Evolutionary conservation across 2,888 invertebrate genomes (phyloP), one percentile per base, ranked within the genome.

Genomic region (Blera fallax): DNA sequence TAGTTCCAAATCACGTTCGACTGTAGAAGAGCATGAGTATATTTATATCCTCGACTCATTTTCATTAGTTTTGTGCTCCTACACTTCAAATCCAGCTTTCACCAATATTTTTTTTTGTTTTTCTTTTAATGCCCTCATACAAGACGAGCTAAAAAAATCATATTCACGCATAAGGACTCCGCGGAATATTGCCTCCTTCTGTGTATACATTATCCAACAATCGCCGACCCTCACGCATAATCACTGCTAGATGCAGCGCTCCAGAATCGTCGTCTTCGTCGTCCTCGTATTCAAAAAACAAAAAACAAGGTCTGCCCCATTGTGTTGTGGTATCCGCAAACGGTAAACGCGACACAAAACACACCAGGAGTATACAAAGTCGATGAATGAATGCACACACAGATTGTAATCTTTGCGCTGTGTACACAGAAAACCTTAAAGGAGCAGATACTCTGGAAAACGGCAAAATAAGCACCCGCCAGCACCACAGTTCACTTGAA

Each of bases 361-460:
- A 82, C 82, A 65, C 76, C 82, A 77, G 50, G 50, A 76, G 67
- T 82, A 64, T 77, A 70, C 69, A 70, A 82, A 76, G 77, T 72
- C 70, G 64, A 72, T 82, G 82, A 82, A 82, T 82, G 82, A 70
- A 82, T 77, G 82, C 58, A 82, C 70, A 82, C 70, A 77, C 64
- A 77, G 82, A 82, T 82, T 62, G 70, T 56, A 77, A 82, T 82
- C 82, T 67, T 18, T 62, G 40, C 11, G 18, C 50, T 48, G 50
- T 77, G 40, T 43, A n/a, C 32, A 54, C 43, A 62, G 16, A 37
- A 11, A 21, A 7, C 27, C 52, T 56, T 43, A 11, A 48, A 60
- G 50, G 52, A 78, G 64, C 60, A 6, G 18, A 48, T 48, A 18
- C 43, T 50, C 34, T 32, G 21, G 14, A 34, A 18, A 64, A 54